Evolutionary conservation across 2,797 vertebrate species (phyloP).

Genomic region (Diplodus sargus): DNA sequence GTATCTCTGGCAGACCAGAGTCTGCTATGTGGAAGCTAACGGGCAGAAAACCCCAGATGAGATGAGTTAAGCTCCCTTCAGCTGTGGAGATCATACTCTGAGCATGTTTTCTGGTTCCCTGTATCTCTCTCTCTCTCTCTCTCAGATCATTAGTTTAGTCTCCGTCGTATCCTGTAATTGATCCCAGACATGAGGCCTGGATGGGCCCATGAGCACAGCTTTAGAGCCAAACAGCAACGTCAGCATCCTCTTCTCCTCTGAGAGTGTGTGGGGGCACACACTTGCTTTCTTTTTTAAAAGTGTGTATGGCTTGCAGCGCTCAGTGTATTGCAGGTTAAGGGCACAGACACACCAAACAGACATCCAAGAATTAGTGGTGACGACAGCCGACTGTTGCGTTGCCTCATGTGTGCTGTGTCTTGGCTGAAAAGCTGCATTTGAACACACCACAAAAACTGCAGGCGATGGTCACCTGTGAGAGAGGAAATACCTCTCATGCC

Average conservation of each 20-base stretch:
- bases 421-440: no score
- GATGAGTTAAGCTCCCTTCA: conserved; percentile 18
- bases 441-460: no score
- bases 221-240: conserved; percentile 74
- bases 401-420: no score
- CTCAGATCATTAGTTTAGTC: conserved; percentile 75
- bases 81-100: conserved; percentile 45
- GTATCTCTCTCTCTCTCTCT: conserved; percentile 1
- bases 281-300: conserved; percentile 30
- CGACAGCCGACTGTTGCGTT: no score
- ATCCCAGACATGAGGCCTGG: conserved; percentile 81
- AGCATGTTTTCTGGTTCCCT: conserved; percentile 50
- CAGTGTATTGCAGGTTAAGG: conserved; percentile 64
- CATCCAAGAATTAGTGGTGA: no score
- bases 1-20: background rate
- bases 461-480: no score
- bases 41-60: conserved; percentile 1
- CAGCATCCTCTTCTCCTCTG: conserved; percentile 69
- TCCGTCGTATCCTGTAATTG: conserved; percentile 82
- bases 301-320: conserved; percentile 23
- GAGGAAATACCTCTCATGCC: no score
- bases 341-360: no score
- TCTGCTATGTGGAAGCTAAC: conserved; percentile 12
- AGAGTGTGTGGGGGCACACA: conserved; percentile 30
- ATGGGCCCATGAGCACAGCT: conserved; percentile 71